Base-by-base conservation (phyloP, 2,888 invertebrate genomes). In the Carabus problematicus region DNA sequence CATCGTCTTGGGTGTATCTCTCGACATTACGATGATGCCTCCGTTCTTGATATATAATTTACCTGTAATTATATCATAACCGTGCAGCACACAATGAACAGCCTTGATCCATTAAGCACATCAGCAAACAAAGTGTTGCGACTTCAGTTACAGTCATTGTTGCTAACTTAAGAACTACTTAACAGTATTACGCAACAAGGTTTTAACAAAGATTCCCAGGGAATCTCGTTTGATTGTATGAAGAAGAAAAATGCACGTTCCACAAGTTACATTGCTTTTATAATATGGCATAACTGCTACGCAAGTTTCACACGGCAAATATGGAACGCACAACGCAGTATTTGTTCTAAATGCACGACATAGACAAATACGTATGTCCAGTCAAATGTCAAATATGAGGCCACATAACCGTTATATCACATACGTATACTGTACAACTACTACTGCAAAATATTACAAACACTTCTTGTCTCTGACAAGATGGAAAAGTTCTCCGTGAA, bases 41-140 rank as follows among this genome's bases (percentile, higher is more conserved):
- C 14, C 11, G 11, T 54, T 54, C 18, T 54, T 8, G 16, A n/a
- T 54, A n/a, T 54, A 54, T 54, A 54, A 42, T 55, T 54, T 64
- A 64, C 42, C 41, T 42, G 64, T 64, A 64, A 64, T 64, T 64
- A 64, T 64, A 64, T 64, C 64, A 64, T 64, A 55, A 64, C 64
- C 42, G 55, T 42, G 64, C 55, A 55, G 55, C 55, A 42, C 59
- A 64, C 64, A 55, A 63, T 63, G 41, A 39, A 54, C 55, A 64
- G 55, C 64, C 64, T 64, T 64, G 64, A 64, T 64, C 64, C 55
- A 64, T 55, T 64, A 64, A 61, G 42, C 18, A 41, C 52, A 47
- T 14, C 11, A 14, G 16, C 47, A 14, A 47, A 43, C 60, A 55
- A 55, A 55, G 55, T 55, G 16, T 47, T 14, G 47, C 47, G 12